phyloP scores from a whole-genome alignment of 2,888 invertebrate genomes.

The Merodon equestris region DNA sequence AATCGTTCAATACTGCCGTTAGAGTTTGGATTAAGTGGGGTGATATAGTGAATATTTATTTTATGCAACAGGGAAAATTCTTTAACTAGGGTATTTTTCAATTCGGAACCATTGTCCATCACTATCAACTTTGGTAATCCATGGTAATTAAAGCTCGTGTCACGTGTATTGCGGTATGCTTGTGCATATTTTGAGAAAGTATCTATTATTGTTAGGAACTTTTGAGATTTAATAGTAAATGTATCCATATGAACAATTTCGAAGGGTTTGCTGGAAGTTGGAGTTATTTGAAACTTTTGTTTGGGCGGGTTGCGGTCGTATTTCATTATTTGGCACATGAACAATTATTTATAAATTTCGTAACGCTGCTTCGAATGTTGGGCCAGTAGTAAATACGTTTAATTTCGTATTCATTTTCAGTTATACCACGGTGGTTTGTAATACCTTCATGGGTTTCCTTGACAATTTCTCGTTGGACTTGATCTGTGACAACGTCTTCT shows the following conservation, averaged over 20 bases:
- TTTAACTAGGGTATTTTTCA: conserved; percentile 22
- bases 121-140: conserved; percentile 17
- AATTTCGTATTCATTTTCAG: conserved; percentile 48
- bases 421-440: conserved; percentile 63
- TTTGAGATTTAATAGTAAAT: conserved; percentile 36
- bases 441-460: conserved; percentile 49
- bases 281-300: conserved; percentile 22
- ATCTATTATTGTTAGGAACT: conserved; percentile 29
- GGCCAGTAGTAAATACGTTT: conserved; percentile 22
- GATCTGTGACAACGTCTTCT: conserved; percentile 29
- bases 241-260: conserved; percentile 34
- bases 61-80: conserved; percentile 12
- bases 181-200: conserved; percentile 48
- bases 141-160: conserved; percentile 8
- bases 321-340: conserved; percentile 37
- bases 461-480: conserved; percentile 52
- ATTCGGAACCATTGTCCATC: conserved; percentile 35
- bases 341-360: conserved; percentile 26
- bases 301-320: conserved; percentile 34
- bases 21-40: conserved; percentile 16
- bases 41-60: conserved; percentile 21
- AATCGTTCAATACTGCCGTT: conserved; percentile 25
- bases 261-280: conserved; percentile 31
- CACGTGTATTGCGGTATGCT: conserved; percentile 14
- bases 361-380: conserved; percentile 14